Evolutionary conservation across 2,797 vertebrate species (phyloP).

Genomic region (Linurgus olivaceus): DNA sequence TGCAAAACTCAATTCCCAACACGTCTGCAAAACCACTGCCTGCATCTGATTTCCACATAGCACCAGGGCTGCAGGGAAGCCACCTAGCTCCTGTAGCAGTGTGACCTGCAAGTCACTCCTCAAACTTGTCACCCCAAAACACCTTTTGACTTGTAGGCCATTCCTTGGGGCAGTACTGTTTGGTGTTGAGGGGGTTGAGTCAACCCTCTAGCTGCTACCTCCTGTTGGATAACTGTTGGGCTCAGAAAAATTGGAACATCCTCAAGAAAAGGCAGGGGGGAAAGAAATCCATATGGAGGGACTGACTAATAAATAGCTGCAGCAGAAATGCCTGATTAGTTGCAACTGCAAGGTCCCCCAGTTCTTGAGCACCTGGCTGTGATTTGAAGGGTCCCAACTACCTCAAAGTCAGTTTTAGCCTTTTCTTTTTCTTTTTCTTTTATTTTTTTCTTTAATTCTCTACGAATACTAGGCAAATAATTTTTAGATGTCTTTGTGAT

Average conservation of each 20-base stretch:
- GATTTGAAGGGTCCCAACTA: neutral
- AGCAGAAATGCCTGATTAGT: neutral
- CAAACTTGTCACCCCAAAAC: neutral
- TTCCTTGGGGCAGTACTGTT: neutral
- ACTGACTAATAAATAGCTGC: neutral
- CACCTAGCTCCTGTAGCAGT: neutral
- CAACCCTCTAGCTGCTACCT: neutral
- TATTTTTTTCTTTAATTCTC: neutral
- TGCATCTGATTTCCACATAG: neutral
- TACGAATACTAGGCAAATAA: neutral
- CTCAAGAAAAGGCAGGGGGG: neutral
- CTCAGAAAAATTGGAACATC: neutral
- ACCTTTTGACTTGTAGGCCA: neutral
- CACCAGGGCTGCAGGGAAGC: fast-evolving
- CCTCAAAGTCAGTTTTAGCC: neutral
- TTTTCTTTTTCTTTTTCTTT: neutral
- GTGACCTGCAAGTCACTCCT: neutral
- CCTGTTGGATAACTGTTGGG: neutral
- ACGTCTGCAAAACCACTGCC: neutral
- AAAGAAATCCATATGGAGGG: neutral
- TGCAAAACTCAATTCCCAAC: neutral
- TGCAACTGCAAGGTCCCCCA: neutral
- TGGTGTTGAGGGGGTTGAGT: neutral
- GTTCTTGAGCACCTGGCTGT: neutral
- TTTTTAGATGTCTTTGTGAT: neutral